Conservation (phyloP, 2,888 invertebrate genomes). For the Synanthedon myopaeformis region DNA sequence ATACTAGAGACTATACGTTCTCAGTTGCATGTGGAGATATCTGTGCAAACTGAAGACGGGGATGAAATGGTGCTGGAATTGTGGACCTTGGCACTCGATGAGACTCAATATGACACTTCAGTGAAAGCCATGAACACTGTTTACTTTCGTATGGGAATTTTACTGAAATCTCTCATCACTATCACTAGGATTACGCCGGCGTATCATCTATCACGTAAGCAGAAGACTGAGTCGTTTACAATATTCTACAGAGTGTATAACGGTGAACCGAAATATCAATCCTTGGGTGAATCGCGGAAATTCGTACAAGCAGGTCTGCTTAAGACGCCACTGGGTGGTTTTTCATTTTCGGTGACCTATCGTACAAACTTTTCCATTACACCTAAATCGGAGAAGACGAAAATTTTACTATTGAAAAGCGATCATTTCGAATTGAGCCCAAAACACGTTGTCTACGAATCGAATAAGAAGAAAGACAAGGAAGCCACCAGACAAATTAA, state of each 20-base stretch:
- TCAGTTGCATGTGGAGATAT: constrained; percentile 89
- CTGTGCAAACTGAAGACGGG: constrained; percentile 88
- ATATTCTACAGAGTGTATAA: constrained; percentile 91
- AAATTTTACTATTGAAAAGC: constrained; percentile 86
- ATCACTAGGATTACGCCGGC: constrained; percentile 93
- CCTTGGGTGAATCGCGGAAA: constrained; percentile 84
- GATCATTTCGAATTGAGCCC: constrained; percentile 90
- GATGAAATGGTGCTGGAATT: constrained; percentile 92
- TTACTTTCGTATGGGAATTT: constrained; percentile 92
- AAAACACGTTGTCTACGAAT: constrained; percentile 70
- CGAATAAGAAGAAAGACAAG: constrained; percentile 71
- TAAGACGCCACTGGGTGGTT: constrained; percentile 87
- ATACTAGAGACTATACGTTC: constrained; percentile 59
- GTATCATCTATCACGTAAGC: constrained; percentile 89
- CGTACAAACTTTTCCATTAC: constrained; percentile 94
- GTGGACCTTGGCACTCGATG: constrained; percentile 82
- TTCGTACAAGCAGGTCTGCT: constrained; percentile 87
- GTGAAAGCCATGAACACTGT: constrained; percentile 83
- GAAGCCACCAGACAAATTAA: constrained; percentile 34
- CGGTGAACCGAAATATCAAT: constrained; percentile 81
- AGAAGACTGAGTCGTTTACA: constrained; percentile 89
- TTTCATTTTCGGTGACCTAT: constrained; percentile 86
- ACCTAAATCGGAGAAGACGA: constrained; percentile 78
- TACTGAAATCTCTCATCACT: constrained; percentile 90
- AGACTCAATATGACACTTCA: constrained; percentile 75